phyloP scores from a whole-genome alignment of 1,140 invertebrate species.

The Zaprionus capensis region DNA sequence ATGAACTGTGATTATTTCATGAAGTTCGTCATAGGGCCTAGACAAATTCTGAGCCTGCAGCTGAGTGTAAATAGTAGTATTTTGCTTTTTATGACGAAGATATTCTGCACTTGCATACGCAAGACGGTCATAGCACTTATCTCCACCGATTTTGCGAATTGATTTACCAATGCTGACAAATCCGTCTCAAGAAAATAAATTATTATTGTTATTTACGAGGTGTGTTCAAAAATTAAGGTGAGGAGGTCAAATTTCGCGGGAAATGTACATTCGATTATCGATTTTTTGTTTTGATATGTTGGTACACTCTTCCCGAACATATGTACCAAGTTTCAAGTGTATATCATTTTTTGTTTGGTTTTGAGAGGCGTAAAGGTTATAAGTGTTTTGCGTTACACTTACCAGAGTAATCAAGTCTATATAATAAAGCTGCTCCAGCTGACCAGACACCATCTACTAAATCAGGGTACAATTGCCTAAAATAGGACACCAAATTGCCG shows the following conservation, averaged over 20 bases:
- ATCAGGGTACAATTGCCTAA: slow-evolving; percentile 90
- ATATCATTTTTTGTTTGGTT: too few relatives aligned
- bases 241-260: too few relatives aligned
- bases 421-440: slow-evolving; percentile 88
- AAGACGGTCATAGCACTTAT: slow-evolving; percentile 30
- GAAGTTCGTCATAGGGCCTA: not conserved
- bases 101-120: slow-evolving; percentile 3
- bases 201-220: not conserved
- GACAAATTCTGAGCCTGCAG: slow-evolving; percentile 14
- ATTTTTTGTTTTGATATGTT: too few relatives aligned
- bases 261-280: too few relatives aligned
- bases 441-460: slow-evolving; percentile 89
- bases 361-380: too few relatives aligned
- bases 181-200: slow-evolving; percentile 6
- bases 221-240: not conserved
- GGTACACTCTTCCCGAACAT: too few relatives aligned
- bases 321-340: too few relatives aligned
- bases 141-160: slow-evolving; percentile 29
- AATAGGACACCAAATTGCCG: slow-evolving; percentile 91
- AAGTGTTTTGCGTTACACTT: not conserved
- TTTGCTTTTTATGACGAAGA: slow-evolving; percentile 13
- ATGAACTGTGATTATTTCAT: not conserved
- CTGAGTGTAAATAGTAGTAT: slow-evolving; percentile 7
- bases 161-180: slow-evolving; percentile 28
- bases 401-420: slow-evolving; percentile 44